Evolutionary conservation across 2,888 invertebrate species (phyloP).

Genomic region (Drosophila mettleri): DNA sequence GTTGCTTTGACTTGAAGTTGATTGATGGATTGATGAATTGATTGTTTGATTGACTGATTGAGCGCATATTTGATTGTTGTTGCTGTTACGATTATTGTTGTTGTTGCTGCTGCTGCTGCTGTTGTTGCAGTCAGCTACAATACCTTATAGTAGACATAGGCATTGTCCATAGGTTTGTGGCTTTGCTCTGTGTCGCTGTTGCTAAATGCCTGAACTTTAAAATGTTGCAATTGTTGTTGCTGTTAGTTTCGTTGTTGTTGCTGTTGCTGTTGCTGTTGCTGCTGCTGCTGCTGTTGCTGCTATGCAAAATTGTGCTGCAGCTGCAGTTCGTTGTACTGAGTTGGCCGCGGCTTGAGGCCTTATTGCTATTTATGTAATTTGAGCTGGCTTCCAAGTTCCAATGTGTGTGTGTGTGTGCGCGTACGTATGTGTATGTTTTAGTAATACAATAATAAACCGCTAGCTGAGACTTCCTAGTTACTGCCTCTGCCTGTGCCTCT

Average conservation of each 20-base stretch:
- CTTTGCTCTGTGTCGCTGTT: constrained; percentile 57
- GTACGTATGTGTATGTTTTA: constrained; percentile 25
- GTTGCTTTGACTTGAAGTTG: constrained; percentile 33
- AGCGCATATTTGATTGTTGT: constrained; percentile 37
- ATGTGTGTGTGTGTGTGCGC: constrained; percentile 32
- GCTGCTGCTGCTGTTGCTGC: constrained; percentile 36
- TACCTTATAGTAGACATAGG: constrained; percentile 85
- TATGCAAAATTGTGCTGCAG: constrained; percentile 59
- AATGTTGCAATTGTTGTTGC: constrained; percentile 42
- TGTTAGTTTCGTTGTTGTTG: constrained; percentile 29
- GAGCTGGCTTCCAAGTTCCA: constrained; percentile 55
- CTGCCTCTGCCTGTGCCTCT: constrained; percentile 18
- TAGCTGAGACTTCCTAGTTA: constrained; percentile 68
- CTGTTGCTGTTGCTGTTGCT: constrained; percentile 30
- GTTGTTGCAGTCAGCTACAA: constrained; percentile 56
- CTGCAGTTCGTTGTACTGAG: constrained; percentile 75
- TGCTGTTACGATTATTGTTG: constrained; percentile 11
- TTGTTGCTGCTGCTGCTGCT: constrained; percentile 14
- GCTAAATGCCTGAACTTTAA: constrained; percentile 68
- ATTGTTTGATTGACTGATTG: constrained; percentile 38
- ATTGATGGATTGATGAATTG: constrained; percentile 39
- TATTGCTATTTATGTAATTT: constrained; percentile 77
- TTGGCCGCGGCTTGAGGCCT: constrained; percentile 32
- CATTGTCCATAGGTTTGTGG: constrained; percentile 85
- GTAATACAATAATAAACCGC: constrained; percentile 75